These are phyloP conservation scores for Drosophila bunnanda DNA, from an alignment of 2,888 invertebrate species.

Conservation along the genomic window DNA sequence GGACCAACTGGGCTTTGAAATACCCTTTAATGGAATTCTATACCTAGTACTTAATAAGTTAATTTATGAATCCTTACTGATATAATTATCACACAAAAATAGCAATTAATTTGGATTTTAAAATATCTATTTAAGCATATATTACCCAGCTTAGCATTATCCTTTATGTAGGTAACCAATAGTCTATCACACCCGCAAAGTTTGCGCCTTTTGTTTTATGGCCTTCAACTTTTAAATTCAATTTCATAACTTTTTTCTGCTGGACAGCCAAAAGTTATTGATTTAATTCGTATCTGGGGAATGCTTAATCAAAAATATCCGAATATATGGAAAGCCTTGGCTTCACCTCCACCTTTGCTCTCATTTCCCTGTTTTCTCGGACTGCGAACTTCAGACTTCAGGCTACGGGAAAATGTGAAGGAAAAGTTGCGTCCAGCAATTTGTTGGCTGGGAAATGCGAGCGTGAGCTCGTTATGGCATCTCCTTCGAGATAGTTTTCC, in stretches of 20 bases:
- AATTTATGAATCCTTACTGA: background rate
- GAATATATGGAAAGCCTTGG: conserved; percentile 23
- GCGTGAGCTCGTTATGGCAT: conserved; percentile 43
- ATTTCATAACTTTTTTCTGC: conserved; percentile 55
- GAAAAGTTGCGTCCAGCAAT: conserved; percentile 55
- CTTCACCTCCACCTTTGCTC: background rate
- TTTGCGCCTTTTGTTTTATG: conserved; percentile 31
- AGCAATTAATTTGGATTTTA: too few relatives aligned
- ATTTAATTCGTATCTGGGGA: conserved; percentile 78
- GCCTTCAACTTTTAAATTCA: conserved; percentile 68
- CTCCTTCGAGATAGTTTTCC: conserved; percentile 20
- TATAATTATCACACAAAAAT: background rate
- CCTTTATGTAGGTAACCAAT: background rate
- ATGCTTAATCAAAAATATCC: conserved; percentile 75
- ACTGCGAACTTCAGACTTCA: background rate
- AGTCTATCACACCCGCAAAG: conserved; percentile 20
- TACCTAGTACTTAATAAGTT: too few relatives aligned
- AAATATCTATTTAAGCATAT: too few relatives aligned
- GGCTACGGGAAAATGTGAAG: background rate
- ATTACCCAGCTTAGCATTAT: too few relatives aligned
- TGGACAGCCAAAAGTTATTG: conserved; percentile 72
- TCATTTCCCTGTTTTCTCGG: conserved; percentile 7
- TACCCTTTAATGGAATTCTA: background rate
- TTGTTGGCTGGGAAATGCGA: conserved; percentile 48
- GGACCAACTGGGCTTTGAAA: conserved; percentile 14